Evolutionary conservation across 2,888 invertebrate species (phyloP).

Genomic region (Blera fallax): DNA sequence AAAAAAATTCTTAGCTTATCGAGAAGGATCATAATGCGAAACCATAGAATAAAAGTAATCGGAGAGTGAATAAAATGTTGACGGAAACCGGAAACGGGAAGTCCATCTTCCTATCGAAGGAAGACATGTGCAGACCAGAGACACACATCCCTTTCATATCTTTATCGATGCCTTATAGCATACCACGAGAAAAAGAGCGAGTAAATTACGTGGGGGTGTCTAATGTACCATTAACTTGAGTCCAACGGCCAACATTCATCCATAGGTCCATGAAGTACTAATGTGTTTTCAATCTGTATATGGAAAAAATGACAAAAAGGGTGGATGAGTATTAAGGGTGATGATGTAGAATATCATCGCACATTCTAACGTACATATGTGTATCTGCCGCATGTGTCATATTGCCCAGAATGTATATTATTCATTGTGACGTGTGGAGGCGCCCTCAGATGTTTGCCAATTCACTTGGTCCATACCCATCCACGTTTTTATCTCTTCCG

Average conservation of each 20-base stretch:
- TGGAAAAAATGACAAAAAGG: slow-evolving; percentile 36
- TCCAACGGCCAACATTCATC: slow-evolving; percentile 66
- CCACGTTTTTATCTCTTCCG: slow-evolving; percentile 50
- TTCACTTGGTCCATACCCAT: slow-evolving; percentile 30
- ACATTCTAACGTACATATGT: slow-evolving; percentile 26
- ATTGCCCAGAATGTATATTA: slow-evolving; percentile 50
- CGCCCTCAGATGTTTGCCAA: slow-evolving; percentile 49
- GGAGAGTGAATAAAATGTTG: slow-evolving; percentile 71
- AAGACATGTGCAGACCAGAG: slow-evolving; percentile 61
- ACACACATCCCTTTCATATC: slow-evolving; percentile 59
- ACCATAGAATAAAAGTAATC: slow-evolving; percentile 50
- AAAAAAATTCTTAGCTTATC: slow-evolving; percentile 21
- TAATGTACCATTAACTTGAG: slow-evolving; percentile 71
- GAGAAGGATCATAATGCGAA: slow-evolving; percentile 47
- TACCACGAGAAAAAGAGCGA: slow-evolving; percentile 59
- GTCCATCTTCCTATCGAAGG: slow-evolving; percentile 80
- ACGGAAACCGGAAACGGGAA: slow-evolving; percentile 82
- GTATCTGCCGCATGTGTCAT: slow-evolving; percentile 52
- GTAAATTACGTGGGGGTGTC: slow-evolving; percentile 71
- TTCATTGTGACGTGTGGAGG: slow-evolving; percentile 49
- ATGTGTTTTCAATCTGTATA: slow-evolving; percentile 70
- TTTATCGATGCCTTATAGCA: slow-evolving; percentile 56
- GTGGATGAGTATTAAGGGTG: slow-evolving; percentile 52
- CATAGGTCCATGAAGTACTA: slow-evolving; percentile 63
- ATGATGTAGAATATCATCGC: slow-evolving; percentile 53